Base-by-base conservation (phyloP, 2,888 invertebrate species). In the Lottia gigantea region DNA sequence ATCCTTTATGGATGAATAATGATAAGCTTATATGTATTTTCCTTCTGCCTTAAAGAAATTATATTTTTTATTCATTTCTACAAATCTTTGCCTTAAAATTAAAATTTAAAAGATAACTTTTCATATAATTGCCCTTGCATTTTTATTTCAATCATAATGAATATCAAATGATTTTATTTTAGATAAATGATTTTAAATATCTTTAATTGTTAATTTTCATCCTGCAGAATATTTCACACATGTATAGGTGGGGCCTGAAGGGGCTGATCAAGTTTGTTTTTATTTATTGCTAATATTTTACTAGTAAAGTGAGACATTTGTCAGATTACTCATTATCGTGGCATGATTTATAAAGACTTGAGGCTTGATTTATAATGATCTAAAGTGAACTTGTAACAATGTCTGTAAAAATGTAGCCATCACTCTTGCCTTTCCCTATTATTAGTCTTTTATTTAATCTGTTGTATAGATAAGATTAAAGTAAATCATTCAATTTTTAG, bases 341-440 rank as follows among this genome's bases (percentile, higher is more conserved):
- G 55, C 55, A 55, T 55, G 55, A 55, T 55, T 55, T 55, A 55
- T 55, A 55, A 11, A 23, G 55, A 55, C 55, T 55, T 23, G 55
- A 55, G 55, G 31, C 61, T 62, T 72, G 72, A 74, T 71, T 73
- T 70, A 67, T 70, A 62, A 63, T 70, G 74, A 72, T 71, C 69
- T 55, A 64, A 62, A 67, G 66, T 66, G 69, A 63, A 26, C 63
- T 64, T 49, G 66, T 64, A 31, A 66, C 67, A 61, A 67, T 55
- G 68, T 46, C 64, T 62, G 66, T 55, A 55, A 55, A 55, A 55
- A 55, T 55, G 19, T 55, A 55, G 19, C 19, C 55, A 55, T 55
- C 55, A 55, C 55, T 55, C 19, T 23, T 55, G 55, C 19, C 55
- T 55, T 55, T 55, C 55, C 23, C 55, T 55, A 23, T 55, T 55